These are phyloP conservation scores for Gortyna flavago DNA, from an alignment of 2,888 invertebrate species.

Conservation along the genomic window DNA sequence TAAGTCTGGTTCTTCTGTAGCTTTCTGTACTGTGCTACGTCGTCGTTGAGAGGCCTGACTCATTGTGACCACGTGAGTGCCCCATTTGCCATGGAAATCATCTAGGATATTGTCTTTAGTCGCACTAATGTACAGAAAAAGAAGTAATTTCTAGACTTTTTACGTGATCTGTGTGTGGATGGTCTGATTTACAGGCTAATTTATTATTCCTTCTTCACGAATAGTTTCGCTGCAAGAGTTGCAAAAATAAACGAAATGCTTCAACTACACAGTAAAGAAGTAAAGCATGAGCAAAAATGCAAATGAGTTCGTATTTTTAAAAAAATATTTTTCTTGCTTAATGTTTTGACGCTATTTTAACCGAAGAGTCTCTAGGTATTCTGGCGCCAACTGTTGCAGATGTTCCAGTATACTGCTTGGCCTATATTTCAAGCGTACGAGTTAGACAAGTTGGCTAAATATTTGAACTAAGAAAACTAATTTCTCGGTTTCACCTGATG, in stretches of 20 bases:
- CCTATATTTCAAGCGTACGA: slow-evolving; percentile 50
- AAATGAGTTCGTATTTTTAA: slow-evolving; percentile 35
- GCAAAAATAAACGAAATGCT: slow-evolving; percentile 46
- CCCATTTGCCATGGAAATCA: slow-evolving; percentile 60
- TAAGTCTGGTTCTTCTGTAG: slow-evolving; percentile 28
- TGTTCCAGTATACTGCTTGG: slow-evolving; percentile 49
- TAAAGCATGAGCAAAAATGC: slow-evolving; percentile 19
- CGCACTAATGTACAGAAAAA: slow-evolving; percentile 25
- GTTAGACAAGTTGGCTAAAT: slow-evolving; percentile 55
- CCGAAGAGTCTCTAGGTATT: slow-evolving; percentile 42
- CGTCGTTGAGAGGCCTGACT: slow-evolving; percentile 55
- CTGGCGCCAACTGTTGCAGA: slow-evolving; percentile 57
- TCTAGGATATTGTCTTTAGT: slow-evolving; percentile 58
- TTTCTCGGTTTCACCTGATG: slow-evolving; percentile 15
- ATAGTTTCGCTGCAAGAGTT: slow-evolving; percentile 41
- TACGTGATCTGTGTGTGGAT: slow-evolving; percentile 43
- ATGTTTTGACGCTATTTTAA: slow-evolving; percentile 30
- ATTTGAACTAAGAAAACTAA: slow-evolving; percentile 53
- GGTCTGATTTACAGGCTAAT: slow-evolving; percentile 37
- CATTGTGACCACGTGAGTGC: slow-evolving; percentile 57
- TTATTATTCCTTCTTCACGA: slow-evolving; percentile 36
- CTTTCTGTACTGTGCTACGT: slow-evolving; percentile 7
- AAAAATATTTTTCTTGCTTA: slow-evolving; percentile 2
- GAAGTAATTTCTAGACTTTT: slow-evolving; percentile 37
- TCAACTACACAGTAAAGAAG: slow-evolving; percentile 10